Evolutionary conservation across 2,113 vertebrate genomes (phyloP).

Genomic region (Pteropus alecto): DNA sequence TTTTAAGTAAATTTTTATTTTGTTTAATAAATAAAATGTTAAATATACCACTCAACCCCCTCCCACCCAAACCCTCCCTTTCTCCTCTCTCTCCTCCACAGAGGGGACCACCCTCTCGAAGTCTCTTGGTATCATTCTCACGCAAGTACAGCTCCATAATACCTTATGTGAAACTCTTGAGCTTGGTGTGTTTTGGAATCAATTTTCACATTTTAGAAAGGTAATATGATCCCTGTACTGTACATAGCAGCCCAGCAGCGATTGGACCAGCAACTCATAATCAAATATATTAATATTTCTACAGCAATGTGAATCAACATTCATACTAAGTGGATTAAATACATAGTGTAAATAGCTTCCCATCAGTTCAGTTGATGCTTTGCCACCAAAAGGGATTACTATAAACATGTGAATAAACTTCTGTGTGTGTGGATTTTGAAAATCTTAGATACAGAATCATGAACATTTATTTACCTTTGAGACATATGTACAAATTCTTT

Average conservation of each 20-base stretch:
- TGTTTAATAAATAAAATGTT: not conserved
- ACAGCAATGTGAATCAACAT: not conserved
- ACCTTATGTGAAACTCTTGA: not conserved
- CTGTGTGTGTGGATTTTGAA: not conserved
- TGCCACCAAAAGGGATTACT: not conserved
- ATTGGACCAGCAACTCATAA: not conserved
- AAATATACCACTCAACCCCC: not conserved
- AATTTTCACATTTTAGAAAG: slow-evolving; percentile 22
- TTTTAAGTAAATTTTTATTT: not conserved
- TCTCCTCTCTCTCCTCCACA: not conserved
- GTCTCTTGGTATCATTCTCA: not conserved
- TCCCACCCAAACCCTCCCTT: no score
- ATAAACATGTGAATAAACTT: not conserved
- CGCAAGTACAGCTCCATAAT: not conserved
- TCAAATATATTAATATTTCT: slow-evolving; percentile 31
- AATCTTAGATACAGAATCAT: not conserved
- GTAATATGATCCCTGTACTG: not conserved
- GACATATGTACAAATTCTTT: not conserved
- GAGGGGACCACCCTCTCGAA: not conserved
- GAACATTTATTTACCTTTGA: not conserved
- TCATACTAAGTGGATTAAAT: not conserved
- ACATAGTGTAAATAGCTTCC: not conserved
- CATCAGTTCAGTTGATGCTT: not conserved
- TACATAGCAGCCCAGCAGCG: not conserved
- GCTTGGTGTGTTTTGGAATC: not conserved